A percentile compares a stretch with the other conserved stretches of the same genome.
phyloP scores from a whole-genome alignment of 92 coral and sea anemone species.

The Paramuricea clavata region DNA sequence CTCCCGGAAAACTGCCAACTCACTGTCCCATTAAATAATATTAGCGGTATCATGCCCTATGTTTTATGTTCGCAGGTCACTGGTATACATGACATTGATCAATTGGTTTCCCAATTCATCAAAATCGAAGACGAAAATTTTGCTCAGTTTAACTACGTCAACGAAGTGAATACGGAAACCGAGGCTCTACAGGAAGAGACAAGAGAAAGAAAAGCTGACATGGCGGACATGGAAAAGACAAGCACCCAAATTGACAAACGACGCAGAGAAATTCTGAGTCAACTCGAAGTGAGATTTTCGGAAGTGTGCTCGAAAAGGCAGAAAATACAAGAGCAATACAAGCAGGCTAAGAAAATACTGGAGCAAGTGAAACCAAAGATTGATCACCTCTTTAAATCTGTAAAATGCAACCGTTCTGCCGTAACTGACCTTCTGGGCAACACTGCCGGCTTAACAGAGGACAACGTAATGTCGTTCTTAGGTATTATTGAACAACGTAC shows the following conservation, averaged over 20 bases:
- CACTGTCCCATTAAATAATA: too few relatives aligned
- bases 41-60: too few relatives aligned
- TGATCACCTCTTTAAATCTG: conserved; percentile 74
- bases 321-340: conserved; percentile 64
- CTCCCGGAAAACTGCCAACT: too few relatives aligned
- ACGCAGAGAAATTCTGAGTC: conserved; percentile 81
- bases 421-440: conserved; percentile 88
- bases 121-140: conserved; percentile 94
- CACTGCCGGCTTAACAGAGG: conserved; percentile 82
- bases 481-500: conserved; percentile 96
- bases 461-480: conserved; percentile 84
- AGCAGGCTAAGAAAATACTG: conserved; percentile 60
- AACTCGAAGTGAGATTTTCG: conserved; percentile 72
- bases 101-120: conserved; percentile 85
- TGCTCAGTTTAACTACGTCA: conserved; percentile 95
- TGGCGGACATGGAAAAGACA: conserved; percentile 75
- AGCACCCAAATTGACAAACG: conserved; percentile 78
- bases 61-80: conserved; percentile 64
- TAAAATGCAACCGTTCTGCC: conserved; percentile 85
- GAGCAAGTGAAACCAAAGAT: conserved; percentile 84
- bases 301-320: conserved; percentile 67
- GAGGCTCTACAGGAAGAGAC: conserved; percentile 86
- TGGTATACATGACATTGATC: conserved; percentile 82
- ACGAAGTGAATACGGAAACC: conserved; percentile 85
- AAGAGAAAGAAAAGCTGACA: conserved; percentile 75